Evolutionary conservation across 2,113 vertebrate genomes (phyloP), one percentile per base, ranked within the genome.

Genomic region (Hoplias malabaricus): DNA sequence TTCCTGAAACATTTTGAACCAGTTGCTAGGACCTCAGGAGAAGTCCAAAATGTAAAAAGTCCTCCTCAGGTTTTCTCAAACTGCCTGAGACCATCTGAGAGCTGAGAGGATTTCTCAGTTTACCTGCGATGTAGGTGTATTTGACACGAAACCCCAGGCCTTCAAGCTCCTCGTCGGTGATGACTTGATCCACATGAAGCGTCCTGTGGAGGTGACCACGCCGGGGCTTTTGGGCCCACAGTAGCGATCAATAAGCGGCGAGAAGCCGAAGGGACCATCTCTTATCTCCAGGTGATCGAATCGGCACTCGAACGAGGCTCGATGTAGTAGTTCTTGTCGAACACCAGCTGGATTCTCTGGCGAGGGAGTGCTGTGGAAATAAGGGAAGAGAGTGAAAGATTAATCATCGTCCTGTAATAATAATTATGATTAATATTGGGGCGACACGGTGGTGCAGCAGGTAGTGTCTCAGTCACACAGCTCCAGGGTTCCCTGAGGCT

Each of bases 131-230:
- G 85, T 98, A 99, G 42, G 96, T 96, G 78, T 99, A 99, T 84
- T 96, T 95, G 79, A 97, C 94, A 69, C 94, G 95, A 89, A 99
- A 99, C 73, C 98, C 98, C 23, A 96, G n/a, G 50, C 96, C 96
- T 90, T 99, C 98, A 59, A 99, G 91, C 86, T 99, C 98, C 83
- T 98, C 98, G 59, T 99, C 98, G n/a, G 96, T 98, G 84, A 91
- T 96, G 91, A 99, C 85, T 98, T 99, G 84, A 99, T 94, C 98
- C 98, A 99, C 96, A 99, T 98, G 91, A 99, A 99, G 78, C 98
- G 94, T 14, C 98, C 98, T 0, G 96, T 99, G 75, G 98, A 99
- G 65, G 95, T 94, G 86, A 99, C 95, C 84, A 96, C 79, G 1
- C 93, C 90, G 0, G 98, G 98, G 83, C 94, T 97, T 88, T 95